Conservation (phyloP, 2,888 invertebrate genomes). For the Conchocele bisecta region DNA sequence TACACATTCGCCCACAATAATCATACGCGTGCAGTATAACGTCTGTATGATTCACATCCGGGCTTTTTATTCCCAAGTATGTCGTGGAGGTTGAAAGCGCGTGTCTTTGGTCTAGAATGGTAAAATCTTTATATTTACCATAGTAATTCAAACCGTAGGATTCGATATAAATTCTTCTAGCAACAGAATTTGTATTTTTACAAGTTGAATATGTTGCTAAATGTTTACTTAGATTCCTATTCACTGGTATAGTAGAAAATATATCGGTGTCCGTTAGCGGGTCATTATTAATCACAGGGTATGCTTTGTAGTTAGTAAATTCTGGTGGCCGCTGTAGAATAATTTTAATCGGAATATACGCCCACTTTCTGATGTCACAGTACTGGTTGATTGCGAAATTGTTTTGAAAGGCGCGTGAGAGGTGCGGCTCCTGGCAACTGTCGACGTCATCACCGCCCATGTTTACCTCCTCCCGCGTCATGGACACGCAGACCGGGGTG, state of each 20-base stretch:
- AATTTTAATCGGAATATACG: conserved; percentile 54
- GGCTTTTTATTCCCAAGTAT: conserved; percentile 54
- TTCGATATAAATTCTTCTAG: conserved; percentile 51
- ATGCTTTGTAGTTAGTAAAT: conserved; percentile 50
- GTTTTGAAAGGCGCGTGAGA: conserved; percentile 50
- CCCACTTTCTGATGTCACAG: conserved; percentile 57
- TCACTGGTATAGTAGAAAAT: conserved; percentile 44
- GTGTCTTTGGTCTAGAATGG: conserved; percentile 55
- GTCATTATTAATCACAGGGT: conserved; percentile 46
- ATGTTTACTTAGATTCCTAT: conserved; percentile 35
- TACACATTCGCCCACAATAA: conserved; percentile 54
- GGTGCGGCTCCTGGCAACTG: conserved; percentile 44
- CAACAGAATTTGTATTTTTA: conserved; percentile 46
- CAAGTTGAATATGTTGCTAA: conserved; percentile 51
- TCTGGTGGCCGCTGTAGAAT: conserved; percentile 54
- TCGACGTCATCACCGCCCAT: conserved; percentile 17
- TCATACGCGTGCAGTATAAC: conserved; percentile 56
- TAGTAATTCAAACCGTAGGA: conserved; percentile 59
- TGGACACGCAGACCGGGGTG: conserved; percentile 49
- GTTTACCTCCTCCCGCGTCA: conserved; percentile 45
- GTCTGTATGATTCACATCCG: conserved; percentile 52
- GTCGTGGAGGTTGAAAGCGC: conserved; percentile 52
- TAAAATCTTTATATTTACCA: conserved; percentile 59
- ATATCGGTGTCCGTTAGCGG: conserved; percentile 45
- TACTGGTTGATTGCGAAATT: conserved; percentile 52